Conservation (phyloP, 2,113 vertebrate genomes). For the Gymnocephalus cernua region DNA sequence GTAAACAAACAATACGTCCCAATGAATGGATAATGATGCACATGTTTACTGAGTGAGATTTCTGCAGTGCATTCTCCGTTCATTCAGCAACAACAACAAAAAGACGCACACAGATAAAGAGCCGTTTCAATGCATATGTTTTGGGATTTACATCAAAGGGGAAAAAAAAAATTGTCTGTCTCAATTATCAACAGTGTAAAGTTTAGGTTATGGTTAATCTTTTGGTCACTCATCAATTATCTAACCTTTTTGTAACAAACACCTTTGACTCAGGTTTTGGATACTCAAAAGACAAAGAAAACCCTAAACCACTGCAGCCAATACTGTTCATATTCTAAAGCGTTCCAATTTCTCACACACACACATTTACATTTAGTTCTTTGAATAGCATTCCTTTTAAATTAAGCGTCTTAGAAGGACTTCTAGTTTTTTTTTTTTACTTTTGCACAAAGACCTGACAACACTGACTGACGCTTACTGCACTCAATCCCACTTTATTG, state of each 20-base stretch:
- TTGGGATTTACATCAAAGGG: conserved; percentile 22
- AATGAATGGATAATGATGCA: conserved; percentile 89
- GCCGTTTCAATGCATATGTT: conserved; percentile 46
- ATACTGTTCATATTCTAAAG: not conserved
- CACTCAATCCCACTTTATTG: not conserved
- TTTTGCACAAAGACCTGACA: not conserved
- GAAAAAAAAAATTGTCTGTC: conserved; percentile 29
- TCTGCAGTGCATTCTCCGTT: conserved; percentile 81
- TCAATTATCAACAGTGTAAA: conserved; percentile 32
- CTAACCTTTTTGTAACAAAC: not conserved
- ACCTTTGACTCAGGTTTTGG: not conserved
- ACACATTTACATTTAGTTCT: not conserved
- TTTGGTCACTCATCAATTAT: conserved; percentile 4
- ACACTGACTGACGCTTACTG: not conserved
- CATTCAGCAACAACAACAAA: conserved; percentile 47
- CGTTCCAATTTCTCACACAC: not conserved
- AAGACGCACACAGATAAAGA: conserved; percentile 64
- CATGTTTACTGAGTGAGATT: conserved; percentile 89
- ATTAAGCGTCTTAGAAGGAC: not conserved
- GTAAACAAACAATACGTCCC: conserved; percentile 89
- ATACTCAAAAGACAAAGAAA: not conserved
- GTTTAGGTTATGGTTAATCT: conserved; percentile 40
- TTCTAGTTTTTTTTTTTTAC: not conserved
- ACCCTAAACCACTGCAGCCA: not conserved
- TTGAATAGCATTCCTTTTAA: not conserved